Percentiles rank a stretch among this genome's conserved stretches.
Conservation (phyloP, 2,113 vertebrate species). For the Theristicus caerulescens region DNA sequence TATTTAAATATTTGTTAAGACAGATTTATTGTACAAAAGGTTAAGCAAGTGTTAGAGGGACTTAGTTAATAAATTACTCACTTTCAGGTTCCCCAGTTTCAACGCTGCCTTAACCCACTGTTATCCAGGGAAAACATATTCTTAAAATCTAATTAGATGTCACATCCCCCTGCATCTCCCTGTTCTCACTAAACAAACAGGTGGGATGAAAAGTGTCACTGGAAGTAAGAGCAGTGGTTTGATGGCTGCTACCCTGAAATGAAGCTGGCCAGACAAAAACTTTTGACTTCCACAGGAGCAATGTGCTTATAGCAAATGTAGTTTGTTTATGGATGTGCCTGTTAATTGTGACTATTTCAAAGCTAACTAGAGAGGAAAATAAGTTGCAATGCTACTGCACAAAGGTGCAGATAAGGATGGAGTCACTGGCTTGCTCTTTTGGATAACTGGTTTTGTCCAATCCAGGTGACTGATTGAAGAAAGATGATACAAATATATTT, state of each 20-base stretch:
- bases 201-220: not conserved
- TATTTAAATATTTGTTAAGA: not conserved
- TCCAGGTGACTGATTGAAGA: not conserved
- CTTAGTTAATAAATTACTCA: not conserved
- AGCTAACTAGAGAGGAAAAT: not conserved
- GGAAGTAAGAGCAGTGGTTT: too few relatives aligned
- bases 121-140: not conserved
- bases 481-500: not conserved
- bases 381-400: not conserved
- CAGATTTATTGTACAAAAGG: not conserved
- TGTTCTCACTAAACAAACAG: not conserved
- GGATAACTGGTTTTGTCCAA: constrained; percentile 22
- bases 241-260: not conserved
- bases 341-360: not conserved
- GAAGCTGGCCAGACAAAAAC: not conserved
- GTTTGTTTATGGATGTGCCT: not conserved
- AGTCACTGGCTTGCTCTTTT: constrained; percentile 12
- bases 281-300: not conserved
- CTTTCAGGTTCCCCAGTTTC: not conserved
- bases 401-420: not conserved
- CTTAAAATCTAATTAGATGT: not conserved
- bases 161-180: not conserved
- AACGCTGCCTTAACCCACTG: not conserved
- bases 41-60: not conserved
- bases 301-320: not conserved